Percentiles rank a stretch among this genome's conserved stretches.
Evolutionary conservation across 1,140 invertebrate species (phyloP).

Genomic region (Lycorma delicatula): DNA sequence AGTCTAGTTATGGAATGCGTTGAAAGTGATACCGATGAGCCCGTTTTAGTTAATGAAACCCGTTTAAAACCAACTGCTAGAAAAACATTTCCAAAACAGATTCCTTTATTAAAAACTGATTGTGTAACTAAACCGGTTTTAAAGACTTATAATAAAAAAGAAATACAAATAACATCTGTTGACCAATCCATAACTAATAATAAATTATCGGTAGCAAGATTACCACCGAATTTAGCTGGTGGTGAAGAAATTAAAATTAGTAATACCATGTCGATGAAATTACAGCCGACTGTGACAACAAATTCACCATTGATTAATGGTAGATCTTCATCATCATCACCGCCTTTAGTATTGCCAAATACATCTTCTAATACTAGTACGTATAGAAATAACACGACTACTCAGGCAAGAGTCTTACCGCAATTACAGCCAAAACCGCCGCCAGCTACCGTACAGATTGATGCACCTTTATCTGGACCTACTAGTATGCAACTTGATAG

Average conservation of each 20-base stretch:
- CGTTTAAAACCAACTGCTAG: slow-evolving; percentile 16
- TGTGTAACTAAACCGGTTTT: too few relatives aligned
- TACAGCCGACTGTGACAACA: background rate
- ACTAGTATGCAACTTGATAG: background rate
- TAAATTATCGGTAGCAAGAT: too few relatives aligned
- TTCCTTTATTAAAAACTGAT: too few relatives aligned
- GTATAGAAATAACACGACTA: background rate
- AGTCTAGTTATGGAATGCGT: slow-evolving; percentile 5
- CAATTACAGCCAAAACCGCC: background rate
- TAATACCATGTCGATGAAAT: background rate
- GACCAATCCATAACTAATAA: too few relatives aligned
- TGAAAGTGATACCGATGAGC: slow-evolving; percentile 11
- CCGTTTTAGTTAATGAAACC: background rate
- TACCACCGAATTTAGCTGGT: background rate
- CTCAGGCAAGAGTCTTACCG: background rate
- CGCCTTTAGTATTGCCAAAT: background rate
- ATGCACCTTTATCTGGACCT: background rate
- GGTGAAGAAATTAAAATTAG: background rate
- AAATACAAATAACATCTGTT: too few relatives aligned
- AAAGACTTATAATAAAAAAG: too few relatives aligned
- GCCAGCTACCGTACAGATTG: too few relatives aligned
- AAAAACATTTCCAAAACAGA: slow-evolving; percentile 23
- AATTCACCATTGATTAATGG: too few relatives aligned
- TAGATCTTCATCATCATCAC: background rate
- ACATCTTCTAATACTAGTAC: background rate